Evolutionary conservation across 1,140 invertebrate species (phyloP), one percentile per base, ranked within the genome.

Genomic region (Anthonomus grandis): DNA sequence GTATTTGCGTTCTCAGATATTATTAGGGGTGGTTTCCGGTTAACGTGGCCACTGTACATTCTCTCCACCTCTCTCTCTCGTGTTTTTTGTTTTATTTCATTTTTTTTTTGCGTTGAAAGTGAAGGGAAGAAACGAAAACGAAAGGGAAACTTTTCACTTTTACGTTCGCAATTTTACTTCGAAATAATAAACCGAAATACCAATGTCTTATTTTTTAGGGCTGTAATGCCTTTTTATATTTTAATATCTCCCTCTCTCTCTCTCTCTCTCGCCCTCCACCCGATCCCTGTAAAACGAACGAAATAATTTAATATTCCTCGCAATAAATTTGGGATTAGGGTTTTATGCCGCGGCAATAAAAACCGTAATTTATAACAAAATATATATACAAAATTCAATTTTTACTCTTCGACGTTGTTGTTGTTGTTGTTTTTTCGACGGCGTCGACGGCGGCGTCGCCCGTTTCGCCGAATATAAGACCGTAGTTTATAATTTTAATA

Each of bases 281-380:
- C n/a, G n/a, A n/a, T n/a, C n/a, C n/a, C n/a, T n/a, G n/a, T n/a
- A n/a, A 53, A 59, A 39, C 63, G 60, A 67, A 71, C 68, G 61
- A 66, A 70, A 71, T 69, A 71, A 70, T 71, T 71, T 70, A 71
- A 71, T 70, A 71, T 71, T 67, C 65, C 57, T 62, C 52, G 68
- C 65, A 69, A 71, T 71, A 71, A 70, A 71, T 71, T 71, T 64
- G 51, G 68, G 69, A 70, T 71, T 71, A 71, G 63, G 68, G 64
- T 70, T 71, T 71, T 57, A 57, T 57, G 68, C 66, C 49, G 57
- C 21, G 63, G 64, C 66, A 65, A 70, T 71, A 70, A 71, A 71
- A 71, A 68, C 64, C 68, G 68, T 70, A 70, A 71, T 71, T 71
- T 70, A 71, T 70, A 71, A 71, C 69, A 70, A 71, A 71, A 69